Evolutionary conservation across 2,113 vertebrate species (phyloP), one percentile per base, ranked within the genome.

Genomic region (Erpornis zantholeuca): DNA sequence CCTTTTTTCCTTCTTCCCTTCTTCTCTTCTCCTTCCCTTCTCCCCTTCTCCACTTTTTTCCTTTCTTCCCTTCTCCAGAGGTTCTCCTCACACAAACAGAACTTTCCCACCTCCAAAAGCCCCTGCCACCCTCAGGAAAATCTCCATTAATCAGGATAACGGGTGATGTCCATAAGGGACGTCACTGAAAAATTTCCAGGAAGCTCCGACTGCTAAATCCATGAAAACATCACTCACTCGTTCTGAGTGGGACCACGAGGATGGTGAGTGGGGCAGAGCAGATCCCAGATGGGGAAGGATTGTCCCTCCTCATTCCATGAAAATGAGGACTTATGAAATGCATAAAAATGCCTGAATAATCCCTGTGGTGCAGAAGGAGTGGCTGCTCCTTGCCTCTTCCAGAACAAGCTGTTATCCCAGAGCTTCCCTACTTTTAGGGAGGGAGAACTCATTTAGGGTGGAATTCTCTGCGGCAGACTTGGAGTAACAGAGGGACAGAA

Each of bases 91-190:
- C 3, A 4, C 68, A 11, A 31, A 36, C 38, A 45, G 47, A 54
- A 22, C 17, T 6, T 63, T 11, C 22, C 7, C 49, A 7, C 22
- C 12, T 10, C 36, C 31, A 12, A 5, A 23, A 19, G 7, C 3
- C 57, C 8, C 57, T 6, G 13, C 7, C 5, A 6, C 9, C 17
- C 38, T 22, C 38, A 15, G 57, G 57, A 83, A 45, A 45, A 72
- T 27, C 57, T 11, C 49, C 18, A 4, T 14, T 9, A 9, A 7
- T 7, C 9, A 18, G 68, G 22, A 63, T 22, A 38, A 63, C 0
- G 0, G 10, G 40, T 15, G 11, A 1, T 28, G 31, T 11, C 47
- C 23, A 1, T 19, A 28, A 50, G 13, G 13, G 36, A 29, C 0
- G 0, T 16, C 3, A 4, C 12, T 4, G 11, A 52, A 72, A 80